Evolutionary conservation across 1,140 invertebrate species (phyloP).

Genomic region (Meloidogyne floridensis): DNA sequence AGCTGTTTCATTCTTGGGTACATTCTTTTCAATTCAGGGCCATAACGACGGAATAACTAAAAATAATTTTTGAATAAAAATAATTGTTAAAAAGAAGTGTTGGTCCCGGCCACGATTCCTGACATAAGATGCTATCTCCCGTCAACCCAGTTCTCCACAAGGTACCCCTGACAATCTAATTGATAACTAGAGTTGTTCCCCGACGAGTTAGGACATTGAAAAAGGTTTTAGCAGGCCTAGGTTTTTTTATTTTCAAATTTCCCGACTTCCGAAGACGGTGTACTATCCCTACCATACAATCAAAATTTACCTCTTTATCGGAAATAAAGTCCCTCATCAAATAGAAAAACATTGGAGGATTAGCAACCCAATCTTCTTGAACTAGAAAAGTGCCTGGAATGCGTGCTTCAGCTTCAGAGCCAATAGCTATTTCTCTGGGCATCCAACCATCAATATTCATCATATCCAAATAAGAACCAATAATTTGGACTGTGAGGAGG

Average conservation of each 20-base stretch:
- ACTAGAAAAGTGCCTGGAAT: slow-evolving; percentile 89
- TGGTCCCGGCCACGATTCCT: too few species aligned
- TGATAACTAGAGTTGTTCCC: too few species aligned
- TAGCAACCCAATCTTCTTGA: slow-evolving; percentile 82
- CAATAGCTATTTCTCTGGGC: slow-evolving; percentile 86
- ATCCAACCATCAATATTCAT: slow-evolving; percentile 99
- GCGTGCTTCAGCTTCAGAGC: slow-evolving; percentile 74
- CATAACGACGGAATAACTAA: slow-evolving; percentile 50
- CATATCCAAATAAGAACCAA: slow-evolving; percentile 37
- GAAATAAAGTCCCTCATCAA: slow-evolving; percentile 48
- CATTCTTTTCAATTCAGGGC: slow-evolving; percentile 65
- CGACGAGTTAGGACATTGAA: too few species aligned
- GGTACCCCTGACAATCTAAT: too few species aligned
- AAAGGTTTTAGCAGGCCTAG: too few species aligned
- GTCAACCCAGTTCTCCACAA: too few species aligned
- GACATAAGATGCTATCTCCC: too few species aligned
- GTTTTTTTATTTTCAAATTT: too few species aligned
- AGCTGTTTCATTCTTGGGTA: slow-evolving; percentile 77
- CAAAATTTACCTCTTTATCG: slow-evolving; percentile 17
- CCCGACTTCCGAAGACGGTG: too few species aligned
- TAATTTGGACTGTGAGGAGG: slow-evolving; percentile 68
- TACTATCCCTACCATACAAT: background rate
- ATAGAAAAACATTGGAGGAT: slow-evolving; percentile 63
- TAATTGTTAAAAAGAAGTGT: too few species aligned
- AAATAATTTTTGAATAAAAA: too few species aligned